Evolutionary conservation across 2,888 invertebrate genomes (phyloP).

Genomic region (Herminia tarsipennalis): DNA sequence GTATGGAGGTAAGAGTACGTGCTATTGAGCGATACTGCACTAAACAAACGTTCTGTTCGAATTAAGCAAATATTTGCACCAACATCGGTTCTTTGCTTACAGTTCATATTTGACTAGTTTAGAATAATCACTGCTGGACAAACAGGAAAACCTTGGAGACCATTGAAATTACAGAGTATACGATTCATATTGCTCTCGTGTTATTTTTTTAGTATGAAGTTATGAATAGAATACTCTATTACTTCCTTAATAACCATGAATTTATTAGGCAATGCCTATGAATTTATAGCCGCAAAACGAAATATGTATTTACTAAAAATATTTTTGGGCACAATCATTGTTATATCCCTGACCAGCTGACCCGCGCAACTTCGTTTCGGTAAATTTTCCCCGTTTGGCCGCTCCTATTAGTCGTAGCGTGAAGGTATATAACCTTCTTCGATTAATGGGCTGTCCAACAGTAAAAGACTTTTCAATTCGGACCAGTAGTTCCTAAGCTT

Average conservation of each 20-base stretch:
- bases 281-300: no score
- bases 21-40: constrained; percentile 56
- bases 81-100: constrained; percentile 39
- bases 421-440: no score
- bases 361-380: no score
- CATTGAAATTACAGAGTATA: constrained; percentile 1
- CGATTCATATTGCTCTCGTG: no score
- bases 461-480: no score
- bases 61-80: constrained; percentile 64
- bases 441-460: no score
- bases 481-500: no score
- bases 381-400: no score
- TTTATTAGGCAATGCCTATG: neutral
- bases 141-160: constrained; percentile 14
- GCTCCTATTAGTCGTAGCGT: no score
- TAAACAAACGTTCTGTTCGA: constrained; percentile 56
- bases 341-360: no score
- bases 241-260: neutral
- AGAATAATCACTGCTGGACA: constrained; percentile 15
- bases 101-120: constrained; percentile 32
- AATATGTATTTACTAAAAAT: no score
- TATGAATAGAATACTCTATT: neutral
- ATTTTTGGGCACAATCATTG: no score
- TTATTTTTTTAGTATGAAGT: neutral
- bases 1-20: constrained; percentile 63